Evolutionary conservation across 1,140 invertebrate species (phyloP).

Genomic region (Trissolcus basalis): DNA sequence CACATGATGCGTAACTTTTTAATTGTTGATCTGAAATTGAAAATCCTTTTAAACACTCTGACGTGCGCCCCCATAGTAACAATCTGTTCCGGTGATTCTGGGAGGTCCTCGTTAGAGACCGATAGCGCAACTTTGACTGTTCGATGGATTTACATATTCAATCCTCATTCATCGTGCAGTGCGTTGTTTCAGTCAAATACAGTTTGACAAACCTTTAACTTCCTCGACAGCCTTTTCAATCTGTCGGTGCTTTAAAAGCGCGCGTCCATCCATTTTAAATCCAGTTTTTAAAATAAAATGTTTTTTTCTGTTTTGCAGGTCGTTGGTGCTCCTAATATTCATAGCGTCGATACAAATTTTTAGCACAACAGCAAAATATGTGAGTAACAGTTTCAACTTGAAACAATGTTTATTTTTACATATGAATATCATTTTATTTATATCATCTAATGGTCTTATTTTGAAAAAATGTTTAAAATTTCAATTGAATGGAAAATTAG

Average conservation of each 20-base stretch:
- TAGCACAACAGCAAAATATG: slow-evolving; percentile 67
- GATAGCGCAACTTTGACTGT: slow-evolving; percentile 17
- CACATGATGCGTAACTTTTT: slow-evolving; percentile 17
- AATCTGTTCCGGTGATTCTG: slow-evolving; percentile 35
- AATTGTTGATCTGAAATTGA: slow-evolving; percentile 29
- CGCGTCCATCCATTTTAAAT: too few relatives aligned
- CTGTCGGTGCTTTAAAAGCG: slow-evolving; percentile 2
- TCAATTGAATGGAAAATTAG: too few relatives aligned
- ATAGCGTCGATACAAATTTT: slow-evolving; percentile 65
- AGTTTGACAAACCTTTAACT: slow-evolving; percentile 32
- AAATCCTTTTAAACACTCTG: slow-evolving; percentile 19
- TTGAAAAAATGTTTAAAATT: too few relatives aligned
- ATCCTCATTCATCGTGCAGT: slow-evolving; percentile 23
- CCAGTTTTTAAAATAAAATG: slow-evolving; percentile 1
- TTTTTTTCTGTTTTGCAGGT: slow-evolving; percentile 67
- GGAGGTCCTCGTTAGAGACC: slow-evolving; percentile 39
- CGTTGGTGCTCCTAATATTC: slow-evolving; percentile 73
- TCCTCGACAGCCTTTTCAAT: slow-evolving; percentile 12
- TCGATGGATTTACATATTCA: slow-evolving; percentile 42
- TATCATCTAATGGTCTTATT: too few relatives aligned
- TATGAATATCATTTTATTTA: too few relatives aligned
- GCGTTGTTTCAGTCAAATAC: slow-evolving; percentile 24
- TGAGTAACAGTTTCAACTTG: slow-evolving; percentile 24
- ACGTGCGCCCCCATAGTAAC: slow-evolving; percentile 4
- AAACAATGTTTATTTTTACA: slow-evolving; percentile 1